These are phyloP conservation scores for Phalera bucephala DNA, from an alignment of 2,888 invertebrate species.

Conservation along the genomic window DNA sequence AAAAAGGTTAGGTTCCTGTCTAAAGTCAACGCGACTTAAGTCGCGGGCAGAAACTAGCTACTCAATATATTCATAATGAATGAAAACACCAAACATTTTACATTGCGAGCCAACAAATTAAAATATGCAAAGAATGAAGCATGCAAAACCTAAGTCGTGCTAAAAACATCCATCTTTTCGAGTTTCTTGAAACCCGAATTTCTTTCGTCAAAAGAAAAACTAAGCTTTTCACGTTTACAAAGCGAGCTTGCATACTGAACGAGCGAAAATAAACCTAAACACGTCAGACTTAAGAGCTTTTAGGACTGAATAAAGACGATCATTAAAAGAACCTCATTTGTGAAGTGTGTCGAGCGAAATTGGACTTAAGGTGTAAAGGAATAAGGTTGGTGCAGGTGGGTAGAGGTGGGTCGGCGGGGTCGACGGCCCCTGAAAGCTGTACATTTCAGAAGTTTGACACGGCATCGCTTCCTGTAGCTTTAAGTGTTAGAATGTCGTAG, in stretches of 20 bases:
- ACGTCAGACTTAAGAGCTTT: slow-evolving; percentile 32
- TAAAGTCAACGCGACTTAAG: too few species aligned
- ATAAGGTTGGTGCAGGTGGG: slow-evolving; percentile 40
- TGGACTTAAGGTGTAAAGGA: slow-evolving; percentile 27
- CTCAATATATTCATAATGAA: too few species aligned
- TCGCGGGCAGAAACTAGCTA: too few species aligned
- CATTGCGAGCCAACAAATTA: not conserved
- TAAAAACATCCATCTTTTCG: slow-evolving; percentile 7
- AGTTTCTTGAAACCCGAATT: slow-evolving; percentile 43
- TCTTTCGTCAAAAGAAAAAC: slow-evolving; percentile 52
- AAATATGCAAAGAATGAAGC: not conserved
- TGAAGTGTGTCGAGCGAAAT: slow-evolving; percentile 18
- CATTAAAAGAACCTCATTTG: slow-evolving; percentile 48
- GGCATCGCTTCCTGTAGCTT: slow-evolving; percentile 61
- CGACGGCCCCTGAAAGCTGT: slow-evolving; percentile 69
- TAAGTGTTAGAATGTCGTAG: slow-evolving; percentile 46
- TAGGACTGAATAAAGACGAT: slow-evolving; percentile 40
- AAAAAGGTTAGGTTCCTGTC: too few species aligned
- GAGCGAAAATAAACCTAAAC: slow-evolving; percentile 42
- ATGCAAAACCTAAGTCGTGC: slow-evolving; percentile 1
- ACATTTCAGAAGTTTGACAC: slow-evolving; percentile 68
- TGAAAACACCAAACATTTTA: too few species aligned
- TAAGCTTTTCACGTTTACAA: slow-evolving; percentile 35
- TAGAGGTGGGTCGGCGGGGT: slow-evolving; percentile 40
- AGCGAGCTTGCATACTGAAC: slow-evolving; percentile 28